Evolutionary conservation across 2,113 vertebrate genomes (phyloP), one percentile per base, ranked within the genome.

Genomic region (Eurystomus gularis): DNA sequence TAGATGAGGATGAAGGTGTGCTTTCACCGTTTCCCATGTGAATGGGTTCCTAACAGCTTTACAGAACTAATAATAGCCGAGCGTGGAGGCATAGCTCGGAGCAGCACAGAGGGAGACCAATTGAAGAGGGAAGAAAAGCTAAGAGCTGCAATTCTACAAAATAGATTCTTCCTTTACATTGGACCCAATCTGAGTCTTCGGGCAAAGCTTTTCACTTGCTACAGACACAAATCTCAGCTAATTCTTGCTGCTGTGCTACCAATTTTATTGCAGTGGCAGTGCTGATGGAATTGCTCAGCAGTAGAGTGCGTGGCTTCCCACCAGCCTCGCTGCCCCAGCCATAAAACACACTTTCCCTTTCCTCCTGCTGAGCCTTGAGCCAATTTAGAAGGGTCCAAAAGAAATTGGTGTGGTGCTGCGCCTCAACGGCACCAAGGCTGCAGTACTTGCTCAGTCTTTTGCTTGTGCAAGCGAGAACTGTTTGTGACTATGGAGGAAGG

Each of bases 131-230:
- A 54, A 87, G 58, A 71, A 95, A 95, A 92, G 20, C 54, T 37
- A 69, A 76, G 64, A 90, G 39, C 80, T 92, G 61, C 73, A 82
- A 7, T 97, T 96, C 28, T 84, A 57, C 37, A 82, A 93, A 96
- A 90, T 35, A 65, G 14, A 2, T 82, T 92, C 24, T 71, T 10
- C 13, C 6, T 84, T 72, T 93, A 23, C n/a, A 1, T 1, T 49
- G 57, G 18, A 24, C 42, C 39, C 8, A 83, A 39, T 83, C 58
- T 76, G 71, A 55, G 42, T 66, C 39, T 78, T 60, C 4, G 3
- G 44, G 35, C 69, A 86, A 82, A 94, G 81, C 73, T 86, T 90
- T 94, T 84, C n/a, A 7, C 65, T 75, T 73, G 64, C 55, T 61
- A 19, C 24, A 75, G 82, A 35, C 68, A 49, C 37, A 88, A 86